Evolutionary conservation across 2,797 vertebrate genomes (phyloP), one percentile per base, ranked within the genome.

Genomic region (Sebastes hubbsi): DNA sequence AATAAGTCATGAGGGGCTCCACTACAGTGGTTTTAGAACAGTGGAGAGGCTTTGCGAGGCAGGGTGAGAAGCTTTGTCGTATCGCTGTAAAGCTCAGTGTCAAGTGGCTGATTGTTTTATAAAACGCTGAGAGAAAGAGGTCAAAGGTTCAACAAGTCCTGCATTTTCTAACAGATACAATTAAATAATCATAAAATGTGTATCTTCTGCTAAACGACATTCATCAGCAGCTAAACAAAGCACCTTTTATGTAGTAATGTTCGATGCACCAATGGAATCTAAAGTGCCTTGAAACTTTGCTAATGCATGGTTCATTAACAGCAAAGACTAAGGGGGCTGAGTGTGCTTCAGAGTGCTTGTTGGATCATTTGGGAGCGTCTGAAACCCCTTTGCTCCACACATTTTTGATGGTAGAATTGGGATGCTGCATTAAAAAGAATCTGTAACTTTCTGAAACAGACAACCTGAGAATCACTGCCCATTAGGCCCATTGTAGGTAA

Each of bases 31-130:
- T 69, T 75, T 80, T 25, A 73, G 62, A 88, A 72, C 24, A 55
- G 54, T 65, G 58, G 65, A 64, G 80, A 83, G 73, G 77, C 63
- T 84, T 83, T 69, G 68, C 6, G 65, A 73, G 32, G 34, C 66
- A 60, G 64, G 59, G 27, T 58, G 68, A 71, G 61, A 66, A 18
- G 64, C 74, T 60, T 24, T 10, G 68, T 61, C 34, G 46, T 61
- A 54, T 80, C 63, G 13, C 67, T 56, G 61, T 38, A 30, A 66
- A 81, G 68, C 59, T 81, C 34, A 20, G 67, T 1, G 16, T 85
- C 24, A 75, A 67, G 65, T 64, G 71, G 58, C 13, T 78, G 75
- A 85, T 82, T 74, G 68, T 61, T 82, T 80, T 25, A 69, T 20
- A 34, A 58, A 79, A 71, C 11, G 2, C 1, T 6, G 13, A 83